A percentile compares a stretch with the other conserved stretches of the same genome.
Evolutionary conservation across 2,113 vertebrate species (phyloP).

Genomic region (Crotalus viridis): DNA sequence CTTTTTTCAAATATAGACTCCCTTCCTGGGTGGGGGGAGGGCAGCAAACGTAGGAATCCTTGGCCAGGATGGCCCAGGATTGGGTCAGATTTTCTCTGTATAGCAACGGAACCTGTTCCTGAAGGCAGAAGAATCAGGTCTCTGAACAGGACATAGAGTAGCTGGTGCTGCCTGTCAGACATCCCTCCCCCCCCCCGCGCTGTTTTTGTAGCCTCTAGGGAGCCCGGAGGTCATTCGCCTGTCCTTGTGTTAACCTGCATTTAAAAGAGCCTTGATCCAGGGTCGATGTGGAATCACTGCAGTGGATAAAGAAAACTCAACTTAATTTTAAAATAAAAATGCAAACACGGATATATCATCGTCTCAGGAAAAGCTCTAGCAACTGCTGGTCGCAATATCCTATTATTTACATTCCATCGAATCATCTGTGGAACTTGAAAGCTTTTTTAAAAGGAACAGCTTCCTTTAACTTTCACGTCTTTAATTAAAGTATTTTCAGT

Average conservation of each 20-base stretch:
- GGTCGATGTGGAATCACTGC: neutral
- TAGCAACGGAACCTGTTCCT: neutral
- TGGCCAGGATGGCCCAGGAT: neutral
- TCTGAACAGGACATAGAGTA: neutral
- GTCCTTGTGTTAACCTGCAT: neutral
- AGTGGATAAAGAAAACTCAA: neutral
- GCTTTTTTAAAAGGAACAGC: neutral
- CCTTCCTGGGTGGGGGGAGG: neutral
- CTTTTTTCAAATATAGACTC: neutral
- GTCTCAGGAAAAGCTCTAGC: slow-evolving; percentile 22
- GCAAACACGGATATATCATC: neutral
- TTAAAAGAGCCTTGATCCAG: neutral
- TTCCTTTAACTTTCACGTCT: slow-evolving; percentile 1
- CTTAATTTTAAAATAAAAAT: fast-evolving
- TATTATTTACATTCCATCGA: neutral
- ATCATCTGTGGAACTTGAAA: neutral
- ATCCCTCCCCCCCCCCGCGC: no score
- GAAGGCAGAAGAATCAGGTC: neutral
- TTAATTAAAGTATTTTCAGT: slow-evolving; percentile 45
- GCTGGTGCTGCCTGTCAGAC: neutral
- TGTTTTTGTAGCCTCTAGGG: no score
- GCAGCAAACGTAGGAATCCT: neutral
- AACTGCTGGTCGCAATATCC: neutral
- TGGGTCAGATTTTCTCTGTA: neutral
- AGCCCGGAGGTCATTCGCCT: no score